Evolutionary conservation across 2,888 invertebrate genomes (phyloP).

Genomic region (Lasioglossum villosulum): DNA sequence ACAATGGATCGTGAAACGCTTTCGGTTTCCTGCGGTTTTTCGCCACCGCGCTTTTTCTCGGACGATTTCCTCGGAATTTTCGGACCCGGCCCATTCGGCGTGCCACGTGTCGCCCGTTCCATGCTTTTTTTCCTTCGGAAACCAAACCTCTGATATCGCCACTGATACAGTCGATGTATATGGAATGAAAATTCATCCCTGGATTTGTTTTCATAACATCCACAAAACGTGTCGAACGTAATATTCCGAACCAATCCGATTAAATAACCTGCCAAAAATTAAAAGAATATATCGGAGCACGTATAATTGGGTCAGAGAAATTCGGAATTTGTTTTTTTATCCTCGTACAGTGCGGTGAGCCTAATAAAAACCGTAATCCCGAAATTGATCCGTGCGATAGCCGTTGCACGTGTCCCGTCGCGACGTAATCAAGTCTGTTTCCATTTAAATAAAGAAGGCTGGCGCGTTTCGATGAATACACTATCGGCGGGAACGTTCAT

Average conservation of each 20-base stretch:
- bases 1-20: conserved; percentile 16
- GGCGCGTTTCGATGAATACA: not conserved
- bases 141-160: not conserved
- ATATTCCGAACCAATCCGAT: not conserved
- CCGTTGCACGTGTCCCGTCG: not conserved
- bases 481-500: not conserved
- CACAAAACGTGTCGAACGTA: not conserved
- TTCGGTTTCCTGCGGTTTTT: conserved; percentile 6
- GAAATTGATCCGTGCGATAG: not conserved
- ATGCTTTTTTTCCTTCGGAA: not conserved
- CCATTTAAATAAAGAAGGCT: not conserved
- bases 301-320: not conserved
- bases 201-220: too few relatives aligned
- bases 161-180: not conserved
- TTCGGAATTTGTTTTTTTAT: not conserved
- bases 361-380: not conserved
- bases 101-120: not conserved
- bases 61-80: conserved; percentile 2
- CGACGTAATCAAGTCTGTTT: not conserved
- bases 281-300: not conserved
- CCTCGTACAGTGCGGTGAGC: not conserved
- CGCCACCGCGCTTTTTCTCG: conserved; percentile 3
- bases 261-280: not conserved
- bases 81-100: not conserved
- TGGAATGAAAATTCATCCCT: not conserved